A percentile compares a stretch with the other conserved stretches of the same genome.
phyloP scores from a whole-genome alignment of 2,888 invertebrate genomes.

The Tipula helvola region DNA sequence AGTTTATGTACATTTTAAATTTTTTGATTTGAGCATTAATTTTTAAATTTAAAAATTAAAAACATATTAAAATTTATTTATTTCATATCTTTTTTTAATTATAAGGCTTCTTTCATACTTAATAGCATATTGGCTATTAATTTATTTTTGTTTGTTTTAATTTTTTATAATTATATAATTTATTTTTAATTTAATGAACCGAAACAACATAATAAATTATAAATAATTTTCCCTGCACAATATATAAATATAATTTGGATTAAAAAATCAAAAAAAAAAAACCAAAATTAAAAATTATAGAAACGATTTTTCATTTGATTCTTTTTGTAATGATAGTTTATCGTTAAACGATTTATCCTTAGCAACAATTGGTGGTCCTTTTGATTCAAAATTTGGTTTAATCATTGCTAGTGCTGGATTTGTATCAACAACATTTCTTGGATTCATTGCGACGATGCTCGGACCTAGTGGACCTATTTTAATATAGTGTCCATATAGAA shows the following conservation, averaged over 20 bases:
- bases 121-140: background rate
- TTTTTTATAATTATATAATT: background rate
- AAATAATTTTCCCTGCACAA: background rate
- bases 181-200: background rate
- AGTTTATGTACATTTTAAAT: background rate
- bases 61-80: background rate
- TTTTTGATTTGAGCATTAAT: background rate
- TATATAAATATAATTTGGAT: background rate
- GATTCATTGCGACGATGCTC: conserved; percentile 36
- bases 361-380: conserved; percentile 20
- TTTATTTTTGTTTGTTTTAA: background rate
- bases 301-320: conserved; percentile 16
- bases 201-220: background rate
- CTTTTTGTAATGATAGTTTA: conserved; percentile 14
- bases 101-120: background rate
- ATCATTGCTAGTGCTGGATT: conserved; percentile 36
- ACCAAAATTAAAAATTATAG: background rate
- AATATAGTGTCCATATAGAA: background rate
- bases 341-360: conserved; percentile 13
- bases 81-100: background rate
- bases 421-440: conserved; percentile 32
- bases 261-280: background rate
- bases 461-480: conserved; percentile 35
- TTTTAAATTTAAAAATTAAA: background rate
- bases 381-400: conserved; percentile 33